Evolutionary conservation across 2,113 vertebrate genomes (phyloP), one percentile per base, ranked within the genome.

Genomic region (Agapornis roseicollis): DNA sequence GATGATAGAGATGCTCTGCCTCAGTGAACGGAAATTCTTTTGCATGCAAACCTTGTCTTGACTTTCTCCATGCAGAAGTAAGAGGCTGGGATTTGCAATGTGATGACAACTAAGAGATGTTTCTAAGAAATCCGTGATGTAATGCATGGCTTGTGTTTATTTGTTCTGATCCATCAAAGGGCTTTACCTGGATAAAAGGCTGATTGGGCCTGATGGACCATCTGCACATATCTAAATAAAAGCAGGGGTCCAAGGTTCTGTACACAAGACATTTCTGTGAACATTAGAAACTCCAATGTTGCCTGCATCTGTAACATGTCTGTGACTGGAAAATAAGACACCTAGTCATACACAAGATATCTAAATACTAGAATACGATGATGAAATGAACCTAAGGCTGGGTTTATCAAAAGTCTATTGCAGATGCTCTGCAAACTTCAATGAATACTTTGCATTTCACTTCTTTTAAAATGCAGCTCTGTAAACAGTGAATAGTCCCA

Each of bases 391-490:
- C 19, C 16, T 52, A 93, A 85, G 53, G 42, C 31, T 41, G 28
- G 14, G 23, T 77, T 95, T 90, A 85, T 85, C 89, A 53, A 44
- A 95, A 91, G 37, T 27, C 79, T 88, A 17, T 92, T 85, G 83
- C 94, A 96, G 91, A 92, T 85, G 89, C 71, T 89, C n/a, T 58
- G 63, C 63, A 91, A 74, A 77, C 89, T 94, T 91, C 89, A 94
- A 56, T 80, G 74, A 96, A 89, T 58, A 82, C 71, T 93, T 89
- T 66, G 42, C 88, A 82, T 88, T 96, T 95, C 9, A 15, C 37
- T 91, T 91, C 84, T 89, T 95, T 94, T 91, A 80, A 95, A 87
- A 82, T 63, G 44, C 52, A 82, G 86, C 80, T 95, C 91, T 89
- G 63, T 81, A 92, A 94, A 91, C 63, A 73, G 41, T 85, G 90